Conservation (phyloP, 2,113 vertebrate genomes). For the Nannospalax galili region DNA sequence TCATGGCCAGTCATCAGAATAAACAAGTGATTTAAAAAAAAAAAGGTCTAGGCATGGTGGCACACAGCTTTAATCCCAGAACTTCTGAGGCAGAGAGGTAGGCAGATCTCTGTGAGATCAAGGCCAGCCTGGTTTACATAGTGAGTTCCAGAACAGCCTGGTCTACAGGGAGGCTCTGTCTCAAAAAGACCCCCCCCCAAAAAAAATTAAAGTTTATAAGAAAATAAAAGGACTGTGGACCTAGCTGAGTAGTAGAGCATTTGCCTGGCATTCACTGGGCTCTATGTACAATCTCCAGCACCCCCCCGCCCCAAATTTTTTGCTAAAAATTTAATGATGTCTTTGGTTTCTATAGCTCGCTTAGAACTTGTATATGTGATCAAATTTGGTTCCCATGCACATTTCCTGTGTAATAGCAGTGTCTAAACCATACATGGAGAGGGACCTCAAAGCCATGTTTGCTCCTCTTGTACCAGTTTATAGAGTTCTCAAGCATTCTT, state of each 20-base stretch:
- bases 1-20: background rate
- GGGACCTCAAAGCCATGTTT: too few species aligned
- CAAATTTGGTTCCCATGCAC: background rate
- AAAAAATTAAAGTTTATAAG: too few species aligned
- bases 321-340: background rate
- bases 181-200: background rate
- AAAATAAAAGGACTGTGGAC: too few species aligned
- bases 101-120: too few species aligned
- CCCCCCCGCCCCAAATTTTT: background rate
- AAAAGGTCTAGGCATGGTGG: too few species aligned
- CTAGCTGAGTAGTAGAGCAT: background rate
- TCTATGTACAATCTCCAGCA: background rate
- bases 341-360: background rate
- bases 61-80: too few species aligned
- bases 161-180: too few species aligned
- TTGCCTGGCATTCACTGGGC: background rate
- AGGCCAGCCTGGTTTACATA: too few species aligned
- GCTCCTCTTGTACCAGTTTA: accelerated
- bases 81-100: too few species aligned
- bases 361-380: background rate
- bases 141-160: too few species aligned
- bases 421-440: background rate
- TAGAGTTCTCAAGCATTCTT: too few species aligned
- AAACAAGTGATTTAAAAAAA: too few species aligned
- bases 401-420: background rate